Evolutionary conservation across 2,888 invertebrate genomes (phyloP).

Genomic region (Cheilosia vernalis): DNA sequence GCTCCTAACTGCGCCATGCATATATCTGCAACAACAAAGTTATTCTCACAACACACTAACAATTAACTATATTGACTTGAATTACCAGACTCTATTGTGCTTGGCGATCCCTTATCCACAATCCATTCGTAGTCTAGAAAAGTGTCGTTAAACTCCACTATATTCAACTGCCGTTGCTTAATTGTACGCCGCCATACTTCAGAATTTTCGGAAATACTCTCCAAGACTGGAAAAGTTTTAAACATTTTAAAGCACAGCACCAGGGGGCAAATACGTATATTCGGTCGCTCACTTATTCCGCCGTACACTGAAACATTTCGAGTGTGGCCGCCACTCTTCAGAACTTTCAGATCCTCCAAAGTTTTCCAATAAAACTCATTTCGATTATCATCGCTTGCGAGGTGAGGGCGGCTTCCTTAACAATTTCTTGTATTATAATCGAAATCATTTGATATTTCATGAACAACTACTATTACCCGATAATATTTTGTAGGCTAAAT

Average conservation of each 20-base stretch:
- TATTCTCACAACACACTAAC: neutral
- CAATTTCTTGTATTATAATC: slow-evolving; percentile 36
- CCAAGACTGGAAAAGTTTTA: slow-evolving; percentile 49
- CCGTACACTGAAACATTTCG: slow-evolving; percentile 65
- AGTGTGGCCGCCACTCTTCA: slow-evolving; percentile 54
- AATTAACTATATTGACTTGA: neutral
- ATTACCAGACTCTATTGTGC: slow-evolving; percentile 48
- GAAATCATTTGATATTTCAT: slow-evolving; percentile 46
- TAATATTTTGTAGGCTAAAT: slow-evolving; percentile 64
- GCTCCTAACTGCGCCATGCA: slow-evolving; percentile 60
- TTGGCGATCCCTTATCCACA: slow-evolving; percentile 56
- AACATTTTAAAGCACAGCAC: slow-evolving; percentile 32
- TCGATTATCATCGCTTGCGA: slow-evolving; percentile 41
- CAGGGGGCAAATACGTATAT: slow-evolving; percentile 9
- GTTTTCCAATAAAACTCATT: slow-evolving; percentile 71
- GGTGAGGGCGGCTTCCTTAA: slow-evolving; percentile 42
- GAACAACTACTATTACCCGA: slow-evolving; percentile 44
- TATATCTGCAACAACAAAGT: slow-evolving; percentile 33
- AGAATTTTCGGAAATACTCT: slow-evolving; percentile 54
- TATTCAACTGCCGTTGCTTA: slow-evolving; percentile 52
- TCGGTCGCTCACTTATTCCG: slow-evolving; percentile 56
- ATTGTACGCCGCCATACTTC: slow-evolving; percentile 51
- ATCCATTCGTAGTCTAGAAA: slow-evolving; percentile 60
- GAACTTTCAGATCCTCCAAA: slow-evolving; percentile 64
- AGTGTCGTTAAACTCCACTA: slow-evolving; percentile 8